These are phyloP conservation scores for Coelogynopora nodosa DNA, from an alignment of 2,888 invertebrate species.

Conservation along the genomic window DNA sequence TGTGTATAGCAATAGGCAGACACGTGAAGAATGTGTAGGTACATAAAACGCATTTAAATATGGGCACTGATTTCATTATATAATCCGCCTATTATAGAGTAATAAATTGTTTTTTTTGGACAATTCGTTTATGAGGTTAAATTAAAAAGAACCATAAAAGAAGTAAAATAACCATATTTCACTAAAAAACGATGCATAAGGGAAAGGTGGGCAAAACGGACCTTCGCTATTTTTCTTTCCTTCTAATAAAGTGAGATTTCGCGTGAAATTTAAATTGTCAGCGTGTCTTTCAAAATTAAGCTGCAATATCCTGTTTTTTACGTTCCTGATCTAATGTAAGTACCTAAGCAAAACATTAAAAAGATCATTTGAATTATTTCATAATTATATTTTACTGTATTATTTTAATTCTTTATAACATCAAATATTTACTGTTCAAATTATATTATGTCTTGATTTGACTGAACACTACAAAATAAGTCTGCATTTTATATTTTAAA, in stretches of 20 bases:
- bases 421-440: not conserved
- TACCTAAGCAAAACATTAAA: not conserved
- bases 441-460: not conserved
- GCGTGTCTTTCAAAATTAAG: not conserved
- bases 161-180: no score
- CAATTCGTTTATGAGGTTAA: no score
- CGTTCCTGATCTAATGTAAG: not conserved
- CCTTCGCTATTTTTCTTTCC: not conserved
- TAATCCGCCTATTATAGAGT: no score
- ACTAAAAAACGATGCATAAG: no score
- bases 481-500: not conserved
- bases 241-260: not conserved
- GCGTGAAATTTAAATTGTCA: not conserved
- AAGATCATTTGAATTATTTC: not conserved
- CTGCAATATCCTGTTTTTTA: not conserved
- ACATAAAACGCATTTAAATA: no score
- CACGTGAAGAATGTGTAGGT: no score
- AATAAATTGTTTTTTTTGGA: no score
- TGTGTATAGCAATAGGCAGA: no score
- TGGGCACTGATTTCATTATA: no score
- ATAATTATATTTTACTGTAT: not conserved
- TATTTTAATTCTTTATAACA: not conserved
- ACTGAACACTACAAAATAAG: not conserved
- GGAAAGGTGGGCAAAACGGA: not conserved
- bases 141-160: no score